Percentiles rank a stretch among this genome's conserved stretches.
phyloP scores from a whole-genome alignment of 2,888 invertebrate genomes.

The Drosophila maculinotata region DNA sequence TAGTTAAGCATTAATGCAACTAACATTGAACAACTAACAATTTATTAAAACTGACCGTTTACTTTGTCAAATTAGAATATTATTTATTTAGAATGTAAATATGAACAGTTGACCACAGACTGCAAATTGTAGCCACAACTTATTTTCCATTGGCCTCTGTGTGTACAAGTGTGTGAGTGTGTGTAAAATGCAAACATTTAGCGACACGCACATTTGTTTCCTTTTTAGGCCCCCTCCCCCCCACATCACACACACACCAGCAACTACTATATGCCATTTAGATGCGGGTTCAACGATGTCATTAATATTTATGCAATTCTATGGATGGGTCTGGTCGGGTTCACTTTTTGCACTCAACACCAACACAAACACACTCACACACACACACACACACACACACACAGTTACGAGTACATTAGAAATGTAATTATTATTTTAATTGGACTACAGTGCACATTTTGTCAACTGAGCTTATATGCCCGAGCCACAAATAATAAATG shows the following conservation, averaged over 20 bases:
- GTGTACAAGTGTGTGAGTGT: slow-evolving; percentile 24
- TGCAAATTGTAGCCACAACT: slow-evolving; percentile 54
- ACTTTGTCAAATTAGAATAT: slow-evolving; percentile 82
- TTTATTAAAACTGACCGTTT: slow-evolving; percentile 74
- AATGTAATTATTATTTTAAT: slow-evolving; percentile 84
- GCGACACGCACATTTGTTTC: slow-evolving; percentile 72
- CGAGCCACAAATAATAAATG: slow-evolving; percentile 72
- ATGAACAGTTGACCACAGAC: slow-evolving; percentile 75
- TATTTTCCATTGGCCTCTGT: slow-evolving; percentile 27
- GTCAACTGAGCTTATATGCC: slow-evolving; percentile 37
- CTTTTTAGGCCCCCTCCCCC: slow-evolving; percentile 25
- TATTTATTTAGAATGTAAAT: slow-evolving; percentile 81
- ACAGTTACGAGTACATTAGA: slow-evolving; percentile 76
- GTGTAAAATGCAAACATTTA: slow-evolving; percentile 68
- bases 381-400: slow-evolving; percentile 59
- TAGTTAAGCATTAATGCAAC: slow-evolving; percentile 57
- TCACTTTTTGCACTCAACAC: slow-evolving; percentile 28
- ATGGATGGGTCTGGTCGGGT: slow-evolving; percentile 16
- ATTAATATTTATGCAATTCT: slow-evolving; percentile 75
- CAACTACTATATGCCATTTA: not conserved
- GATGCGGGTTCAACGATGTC: slow-evolving; percentile 59
- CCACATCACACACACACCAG: slow-evolving; percentile 1
- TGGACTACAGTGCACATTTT: slow-evolving; percentile 72
- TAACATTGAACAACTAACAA: slow-evolving; percentile 40
- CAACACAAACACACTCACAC: slow-evolving; percentile 40